Evolutionary conservation across 2,888 invertebrate genomes (phyloP).

Genomic region (Aquatica leii): DNA sequence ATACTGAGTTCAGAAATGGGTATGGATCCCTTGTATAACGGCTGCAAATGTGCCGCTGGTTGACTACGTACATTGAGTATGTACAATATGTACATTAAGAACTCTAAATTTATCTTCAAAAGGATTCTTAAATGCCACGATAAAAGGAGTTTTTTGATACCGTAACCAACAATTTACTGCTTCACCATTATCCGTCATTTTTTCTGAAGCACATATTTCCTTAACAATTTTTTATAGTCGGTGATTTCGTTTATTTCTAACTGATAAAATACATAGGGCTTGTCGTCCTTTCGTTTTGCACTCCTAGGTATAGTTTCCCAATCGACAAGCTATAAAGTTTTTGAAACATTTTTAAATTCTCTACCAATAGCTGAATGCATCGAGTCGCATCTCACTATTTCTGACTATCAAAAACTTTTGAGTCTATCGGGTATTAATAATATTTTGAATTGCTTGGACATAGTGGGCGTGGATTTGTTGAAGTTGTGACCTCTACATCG

Average conservation of each 20-base stretch:
- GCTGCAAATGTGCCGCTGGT: no score
- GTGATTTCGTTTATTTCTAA: no score
- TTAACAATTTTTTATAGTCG: conserved; percentile 9
- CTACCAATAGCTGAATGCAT: conserved; percentile 33
- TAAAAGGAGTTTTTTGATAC: background rate
- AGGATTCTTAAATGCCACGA: no score
- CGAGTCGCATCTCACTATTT: conserved; percentile 35
- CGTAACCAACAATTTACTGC: background rate
- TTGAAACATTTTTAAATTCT: background rate
- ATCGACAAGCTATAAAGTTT: no score
- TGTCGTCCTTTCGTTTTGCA: conserved; percentile 33
- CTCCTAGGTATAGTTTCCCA: conserved; percentile 28
- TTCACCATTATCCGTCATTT: background rate
- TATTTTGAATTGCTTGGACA: background rate
- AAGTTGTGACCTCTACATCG: no score
- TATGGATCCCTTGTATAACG: no score
- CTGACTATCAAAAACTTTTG: conserved; percentile 15
- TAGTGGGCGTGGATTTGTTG: no score
- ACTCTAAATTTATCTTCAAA: no score
- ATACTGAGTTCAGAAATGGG: no score
- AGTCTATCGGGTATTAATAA: background rate
- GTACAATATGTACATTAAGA: no score
- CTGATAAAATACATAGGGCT: conserved; percentile 19
- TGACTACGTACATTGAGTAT: no score
- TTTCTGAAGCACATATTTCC: background rate